phyloP scores from a whole-genome alignment of 1,140 invertebrate genomes.

The Orchesella cincta region DNA sequence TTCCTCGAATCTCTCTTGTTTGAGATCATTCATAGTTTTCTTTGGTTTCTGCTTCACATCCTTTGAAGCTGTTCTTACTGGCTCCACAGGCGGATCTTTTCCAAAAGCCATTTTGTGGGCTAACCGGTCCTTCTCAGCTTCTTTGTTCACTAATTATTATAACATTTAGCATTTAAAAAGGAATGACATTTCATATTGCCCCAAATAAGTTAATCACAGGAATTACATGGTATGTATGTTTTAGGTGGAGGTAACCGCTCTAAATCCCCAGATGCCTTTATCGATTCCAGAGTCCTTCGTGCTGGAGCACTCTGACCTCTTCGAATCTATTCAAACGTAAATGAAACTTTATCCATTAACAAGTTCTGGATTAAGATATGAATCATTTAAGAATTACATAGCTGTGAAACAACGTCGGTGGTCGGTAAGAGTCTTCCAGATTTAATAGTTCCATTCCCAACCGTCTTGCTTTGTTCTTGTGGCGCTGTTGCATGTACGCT shows the following conservation, averaged over 20 bases:
- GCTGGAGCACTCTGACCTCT: neutral
- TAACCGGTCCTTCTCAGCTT: slow-evolving; percentile 1
- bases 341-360: too few species aligned
- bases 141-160: slow-evolving; percentile 11
- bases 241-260: neutral
- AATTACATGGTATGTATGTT: neutral
- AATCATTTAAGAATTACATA: neutral
- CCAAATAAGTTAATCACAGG: neutral
- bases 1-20: neutral
- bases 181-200: neutral
- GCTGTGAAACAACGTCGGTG: neutral
- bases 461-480: slow-evolving; percentile 5
- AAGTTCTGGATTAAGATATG: too few species aligned
- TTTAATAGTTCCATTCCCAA: neutral
- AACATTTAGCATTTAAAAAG: neutral
- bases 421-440: neutral
- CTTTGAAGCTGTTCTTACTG: neutral
- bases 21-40: neutral
- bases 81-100: neutral
- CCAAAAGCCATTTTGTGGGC: slow-evolving; percentile 22
- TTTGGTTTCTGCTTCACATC: neutral
- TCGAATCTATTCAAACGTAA: neutral
- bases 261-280: slow-evolving; percentile 8
- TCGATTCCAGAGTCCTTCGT: slow-evolving; percentile 18
- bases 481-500: slow-evolving; percentile 9